Evolutionary conservation across 2,797 vertebrate species (phyloP), one percentile per base, ranked within the genome.

Genomic region (Lutjanus campechanus): DNA sequence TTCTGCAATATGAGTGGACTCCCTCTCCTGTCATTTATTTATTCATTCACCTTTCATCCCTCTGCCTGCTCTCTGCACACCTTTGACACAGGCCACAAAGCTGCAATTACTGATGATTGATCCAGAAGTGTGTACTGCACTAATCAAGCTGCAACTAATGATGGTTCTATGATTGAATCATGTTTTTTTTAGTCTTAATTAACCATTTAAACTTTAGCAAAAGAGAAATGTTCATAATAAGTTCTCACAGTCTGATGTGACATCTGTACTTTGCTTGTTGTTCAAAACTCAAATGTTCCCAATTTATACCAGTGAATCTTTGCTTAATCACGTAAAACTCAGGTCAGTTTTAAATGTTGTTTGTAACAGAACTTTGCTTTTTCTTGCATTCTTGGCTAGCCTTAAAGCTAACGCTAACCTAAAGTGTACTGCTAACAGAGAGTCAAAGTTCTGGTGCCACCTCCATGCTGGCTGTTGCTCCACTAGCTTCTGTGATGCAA

Each of bases 11-110:
- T n/a, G 19, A 68, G 58, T 25, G 0, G 47, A 36, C 36, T 69
- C n/a, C 13, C 49, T 65, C 47, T 17, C 8, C 59, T 46, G 76
- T 68, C 77, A 60, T 69, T 82, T 25, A 73, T 69, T 68, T 17
- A 64, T 69, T 81, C 66, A 67, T 70, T 63, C 69, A 64, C 36
- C 79, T 68, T 41, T 78, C 43, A 68, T 61, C 66, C 16, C 66
- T 20, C 53, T 0, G 16, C 43, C 44, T 46, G 46, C 72, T 58
- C 60, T 50, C n/a, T 66, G 12, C 16, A 49, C 54, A 72, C 43
- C 59, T 62, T n/a, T 62, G 58, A 70, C 54, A 58, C 20, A 6
- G 4, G 15, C 15, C 36, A 40, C 41, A 29, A 6, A 13, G 61
- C 69, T 51, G 55, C 75, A 54, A 20, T 72, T 66, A 64, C 9